Base-by-base conservation (phyloP, 2,888 invertebrate genomes). In the Empis livida region DNA sequence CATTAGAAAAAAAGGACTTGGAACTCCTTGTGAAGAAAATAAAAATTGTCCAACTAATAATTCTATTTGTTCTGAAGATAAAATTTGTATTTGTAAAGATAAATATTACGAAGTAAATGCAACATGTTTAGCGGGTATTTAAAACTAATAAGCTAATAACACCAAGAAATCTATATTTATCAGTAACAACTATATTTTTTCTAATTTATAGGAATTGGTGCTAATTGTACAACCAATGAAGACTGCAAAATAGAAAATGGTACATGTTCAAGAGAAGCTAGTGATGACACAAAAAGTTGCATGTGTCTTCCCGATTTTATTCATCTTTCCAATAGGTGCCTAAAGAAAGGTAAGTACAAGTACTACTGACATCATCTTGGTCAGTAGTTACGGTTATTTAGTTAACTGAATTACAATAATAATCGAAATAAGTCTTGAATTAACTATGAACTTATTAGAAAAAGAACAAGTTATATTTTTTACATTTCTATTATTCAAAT, bases 11-110 rank as follows among this genome's bases (percentile, higher is more conserved):
- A 30, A 46, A 44, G 51, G 51, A 13, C 27, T 51, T 5, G 46
- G 49, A 6, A 44, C 45, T 10, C 44, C 44, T 10, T 55, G 53
- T 46, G 43, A 50, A 31, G 23, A 27, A 2, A 45, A 20, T 32
- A 42, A 41, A 14, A 15, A 37, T 11, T 55, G 53, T 47, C 42
- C 40, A 31, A 35, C 49, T 16, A 20, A 30, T 6, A 49, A 54
- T 46, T 48, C 51, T 3, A 39, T 47, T 15, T 53, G 53, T 38
- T 49, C 49, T 6, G 20, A 17, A 13, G 37, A 49, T 27, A 53
- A 49, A 14, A 38, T 46, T 13, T 55, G 53, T 40, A 41, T 47
- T 13, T 55, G 53, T 31, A 46, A 51, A n/a, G 16, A 40, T 8
- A 44, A 49, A 11, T 54, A 43, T 44, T 30, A 46, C 37, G 48